These are phyloP conservation scores for Naja naja DNA, from an alignment of 2,113 vertebrate species.

Conservation along the genomic window DNA sequence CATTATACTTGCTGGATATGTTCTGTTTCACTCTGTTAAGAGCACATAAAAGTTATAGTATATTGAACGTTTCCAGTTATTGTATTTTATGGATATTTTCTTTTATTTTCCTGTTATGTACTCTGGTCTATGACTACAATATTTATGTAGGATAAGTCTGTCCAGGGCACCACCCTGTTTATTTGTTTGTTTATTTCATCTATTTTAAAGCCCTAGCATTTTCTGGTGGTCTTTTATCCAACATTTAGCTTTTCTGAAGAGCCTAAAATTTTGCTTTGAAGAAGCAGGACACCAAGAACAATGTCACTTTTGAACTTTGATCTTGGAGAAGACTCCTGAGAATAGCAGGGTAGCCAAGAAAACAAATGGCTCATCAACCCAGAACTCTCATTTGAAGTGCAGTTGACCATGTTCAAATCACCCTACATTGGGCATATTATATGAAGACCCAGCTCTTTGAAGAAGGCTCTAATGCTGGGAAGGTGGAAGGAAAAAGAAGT, in stretches of 20 bases:
- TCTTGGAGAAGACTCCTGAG: not conserved
- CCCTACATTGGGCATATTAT: not conserved
- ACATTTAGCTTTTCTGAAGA: not conserved
- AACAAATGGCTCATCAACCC: not conserved
- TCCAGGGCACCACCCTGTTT: not conserved
- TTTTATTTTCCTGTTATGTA: not conserved
- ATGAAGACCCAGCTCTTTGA: not conserved
- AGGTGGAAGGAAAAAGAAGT: not conserved
- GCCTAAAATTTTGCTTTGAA: not conserved
- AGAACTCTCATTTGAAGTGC: not conserved
- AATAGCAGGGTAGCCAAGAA: not conserved
- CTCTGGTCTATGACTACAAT: not conserved
- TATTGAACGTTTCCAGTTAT: not conserved
- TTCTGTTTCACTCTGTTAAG: not conserved
- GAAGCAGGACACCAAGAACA: not conserved
- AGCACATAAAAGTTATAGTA: not conserved
- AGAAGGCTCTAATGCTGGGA: not conserved
- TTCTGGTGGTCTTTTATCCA: not conserved
- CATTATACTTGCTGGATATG: not conserved
- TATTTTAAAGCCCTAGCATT: not conserved
- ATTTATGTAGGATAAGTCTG: not conserved
- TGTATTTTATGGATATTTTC: not conserved
- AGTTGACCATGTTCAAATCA: not conserved
- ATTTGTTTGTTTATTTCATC: too few species aligned
- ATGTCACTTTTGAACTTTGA: not conserved